These are phyloP conservation scores for Willowsia nigromaculata DNA, from an alignment of 2,888 invertebrate genomes.

Conservation along the genomic window DNA sequence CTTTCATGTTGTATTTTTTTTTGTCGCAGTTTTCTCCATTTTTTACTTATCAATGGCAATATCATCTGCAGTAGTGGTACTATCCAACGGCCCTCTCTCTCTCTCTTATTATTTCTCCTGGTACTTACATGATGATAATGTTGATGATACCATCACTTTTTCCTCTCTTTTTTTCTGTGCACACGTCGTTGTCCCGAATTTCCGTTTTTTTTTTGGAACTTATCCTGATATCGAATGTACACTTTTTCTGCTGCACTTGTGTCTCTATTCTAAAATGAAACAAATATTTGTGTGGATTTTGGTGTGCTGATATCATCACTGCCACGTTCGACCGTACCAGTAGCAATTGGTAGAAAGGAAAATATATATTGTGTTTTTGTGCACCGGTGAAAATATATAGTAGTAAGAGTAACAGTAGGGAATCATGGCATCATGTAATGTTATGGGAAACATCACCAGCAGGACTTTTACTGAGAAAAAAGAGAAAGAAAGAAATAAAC, in stretches of 20 bases:
- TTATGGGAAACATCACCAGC: slow-evolving; percentile 61
- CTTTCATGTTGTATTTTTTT: not conserved
- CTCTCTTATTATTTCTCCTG: not conserved
- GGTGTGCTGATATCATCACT: slow-evolving; percentile 51
- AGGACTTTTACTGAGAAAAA: slow-evolving; percentile 25
- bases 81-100: too few relatives aligned
- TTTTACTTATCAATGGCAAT: not conserved
- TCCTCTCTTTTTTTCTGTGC: not conserved
- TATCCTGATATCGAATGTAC: not conserved
- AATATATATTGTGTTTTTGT: not conserved
- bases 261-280: slow-evolving; percentile 11
- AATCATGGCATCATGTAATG: slow-evolving; percentile 44
- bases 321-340: not conserved
- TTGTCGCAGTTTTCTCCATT: slow-evolving; percentile 24
- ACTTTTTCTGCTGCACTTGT: not conserved
- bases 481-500: slow-evolving; percentile 12
- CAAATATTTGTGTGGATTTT: slow-evolving; percentile 55
- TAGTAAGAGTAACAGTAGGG: slow-evolving; percentile 6
- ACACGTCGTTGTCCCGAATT: not conserved
- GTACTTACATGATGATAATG: not conserved
- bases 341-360: not conserved
- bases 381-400: slow-evolving; percentile 25
- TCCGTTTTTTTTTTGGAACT: not conserved
- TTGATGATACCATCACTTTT: slow-evolving; percentile 11
- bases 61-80: not conserved